phyloP scores from a whole-genome alignment of 2,888 invertebrate species.

The Phasia obesa region DNA sequence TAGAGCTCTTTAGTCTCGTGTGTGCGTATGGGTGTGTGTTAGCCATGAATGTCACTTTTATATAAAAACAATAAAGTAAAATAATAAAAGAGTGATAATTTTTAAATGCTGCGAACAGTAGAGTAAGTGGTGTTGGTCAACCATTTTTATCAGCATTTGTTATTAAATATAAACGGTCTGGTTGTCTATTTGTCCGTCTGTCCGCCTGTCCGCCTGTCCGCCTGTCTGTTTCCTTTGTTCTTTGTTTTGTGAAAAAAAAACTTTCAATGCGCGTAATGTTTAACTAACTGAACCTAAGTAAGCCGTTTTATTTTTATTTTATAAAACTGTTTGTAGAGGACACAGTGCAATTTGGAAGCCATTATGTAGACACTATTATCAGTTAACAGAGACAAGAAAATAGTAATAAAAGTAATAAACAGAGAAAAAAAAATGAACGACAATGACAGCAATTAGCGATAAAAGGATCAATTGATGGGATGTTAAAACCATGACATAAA shows the following conservation, averaged over 20 bases:
- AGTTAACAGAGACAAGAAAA: conserved; percentile 31
- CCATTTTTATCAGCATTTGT: conserved; percentile 36
- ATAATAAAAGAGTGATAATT: conserved; percentile 47
- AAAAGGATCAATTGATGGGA: conserved; percentile 63
- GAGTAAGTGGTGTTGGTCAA: conserved; percentile 52
- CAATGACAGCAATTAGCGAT: conserved; percentile 67
- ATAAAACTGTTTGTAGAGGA: not conserved
- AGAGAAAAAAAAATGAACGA: conserved; percentile 26
- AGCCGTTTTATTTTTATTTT: not conserved
- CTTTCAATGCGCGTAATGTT: not conserved
- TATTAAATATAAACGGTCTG: conserved; percentile 20
- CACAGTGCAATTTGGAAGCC: not conserved
- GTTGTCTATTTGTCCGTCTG: not conserved
- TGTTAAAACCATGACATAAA: conserved; percentile 45
- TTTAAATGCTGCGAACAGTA: conserved; percentile 47
- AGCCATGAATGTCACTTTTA: conserved; percentile 42
- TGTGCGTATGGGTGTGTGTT: not conserved
- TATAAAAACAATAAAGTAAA: conserved; percentile 13
- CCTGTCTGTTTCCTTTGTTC: not conserved
- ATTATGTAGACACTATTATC: conserved; percentile 44
- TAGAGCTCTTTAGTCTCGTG: conserved; percentile 12
- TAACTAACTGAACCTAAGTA: conserved; percentile 27
- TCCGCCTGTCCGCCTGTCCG: not conserved
- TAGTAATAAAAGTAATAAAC: conserved; percentile 16
- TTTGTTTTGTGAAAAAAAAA: not conserved